Percentiles rank a stretch among this genome's conserved stretches.
Conservation (phyloP, 2,113 vertebrate species). For the Sphaerodactylus townsendi region DNA sequence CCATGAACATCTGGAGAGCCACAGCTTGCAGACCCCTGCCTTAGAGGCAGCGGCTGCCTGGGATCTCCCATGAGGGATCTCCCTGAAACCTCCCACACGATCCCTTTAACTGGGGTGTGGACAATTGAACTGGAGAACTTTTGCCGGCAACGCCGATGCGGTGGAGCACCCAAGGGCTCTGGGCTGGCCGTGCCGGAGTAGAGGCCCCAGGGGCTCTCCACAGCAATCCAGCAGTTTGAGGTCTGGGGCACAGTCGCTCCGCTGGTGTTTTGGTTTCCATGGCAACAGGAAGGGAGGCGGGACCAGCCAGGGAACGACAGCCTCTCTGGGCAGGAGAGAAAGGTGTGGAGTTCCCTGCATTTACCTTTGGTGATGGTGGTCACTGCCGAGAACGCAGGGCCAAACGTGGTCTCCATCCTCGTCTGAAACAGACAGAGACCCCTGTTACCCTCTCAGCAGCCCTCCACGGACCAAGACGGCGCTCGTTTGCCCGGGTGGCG, state of each 20-base stretch:
- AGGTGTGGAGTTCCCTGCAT: neutral
- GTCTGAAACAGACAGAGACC: conserved; percentile 69
- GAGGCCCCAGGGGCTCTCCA: neutral
- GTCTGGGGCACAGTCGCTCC: no score
- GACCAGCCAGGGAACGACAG: neutral
- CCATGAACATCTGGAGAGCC: no score
- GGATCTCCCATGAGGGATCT: no score
- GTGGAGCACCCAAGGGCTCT: neutral
- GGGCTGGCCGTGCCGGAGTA: neutral
- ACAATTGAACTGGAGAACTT: no score
- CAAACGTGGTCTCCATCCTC: conserved; percentile 95
- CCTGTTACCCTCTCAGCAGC: neutral
- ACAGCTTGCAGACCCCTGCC: no score
- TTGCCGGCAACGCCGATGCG: neutral
- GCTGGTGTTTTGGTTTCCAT: neutral
- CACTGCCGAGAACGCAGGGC: conserved; percentile 87
- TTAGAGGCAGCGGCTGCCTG: no score
- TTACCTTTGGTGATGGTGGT: conserved; percentile 92
- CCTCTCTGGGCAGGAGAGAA: neutral
- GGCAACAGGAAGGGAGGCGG: neutral
- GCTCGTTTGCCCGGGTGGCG: no score
- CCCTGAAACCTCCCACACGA: no score
- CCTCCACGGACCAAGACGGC: no score
- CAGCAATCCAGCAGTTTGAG: no score
- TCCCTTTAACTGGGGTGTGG: no score